These are phyloP conservation scores for Myotis davidii DNA, from an alignment of 2,113 vertebrate genomes.

Conservation along the genomic window DNA sequence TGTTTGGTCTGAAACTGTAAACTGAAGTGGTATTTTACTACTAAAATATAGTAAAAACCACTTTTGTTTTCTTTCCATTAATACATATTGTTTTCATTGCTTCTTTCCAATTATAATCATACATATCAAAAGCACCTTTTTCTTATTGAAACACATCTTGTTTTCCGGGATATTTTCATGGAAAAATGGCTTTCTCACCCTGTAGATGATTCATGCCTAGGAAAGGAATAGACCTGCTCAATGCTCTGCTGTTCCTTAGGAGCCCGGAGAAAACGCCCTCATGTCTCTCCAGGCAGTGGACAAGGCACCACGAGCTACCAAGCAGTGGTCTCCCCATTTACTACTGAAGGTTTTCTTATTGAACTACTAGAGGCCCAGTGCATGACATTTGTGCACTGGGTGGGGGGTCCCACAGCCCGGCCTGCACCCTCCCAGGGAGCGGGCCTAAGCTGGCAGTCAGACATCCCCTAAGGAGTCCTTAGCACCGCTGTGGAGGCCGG, in stretches of 20 bases:
- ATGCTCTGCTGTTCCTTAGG: neutral
- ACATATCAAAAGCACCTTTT: slow-evolving; percentile 17
- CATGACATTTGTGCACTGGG: too few species aligned
- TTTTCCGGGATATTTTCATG: neutral
- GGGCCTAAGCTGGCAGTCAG: too few species aligned
- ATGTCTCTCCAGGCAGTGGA: neutral
- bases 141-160: slow-evolving; percentile 20
- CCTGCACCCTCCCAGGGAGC: too few species aligned
- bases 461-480: too few species aligned
- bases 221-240: slow-evolving; percentile 6
- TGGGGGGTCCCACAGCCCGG: too few species aligned
- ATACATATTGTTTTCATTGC: neutral
- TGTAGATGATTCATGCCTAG: neutral
- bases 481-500: too few species aligned
- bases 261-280: neutral
- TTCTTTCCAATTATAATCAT: neutral
- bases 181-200: neutral
- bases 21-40: neutral
- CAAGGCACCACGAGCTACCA: neutral
- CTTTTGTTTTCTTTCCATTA: neutral
- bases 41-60: neutral
- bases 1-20: neutral
- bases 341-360: slow-evolving; percentile 14
- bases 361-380: neutral
- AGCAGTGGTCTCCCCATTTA: neutral